Percentiles rank a stretch among this genome's conserved stretches.
phyloP scores from a whole-genome alignment of 2,113 vertebrate genomes.

The Pteropus alecto region DNA sequence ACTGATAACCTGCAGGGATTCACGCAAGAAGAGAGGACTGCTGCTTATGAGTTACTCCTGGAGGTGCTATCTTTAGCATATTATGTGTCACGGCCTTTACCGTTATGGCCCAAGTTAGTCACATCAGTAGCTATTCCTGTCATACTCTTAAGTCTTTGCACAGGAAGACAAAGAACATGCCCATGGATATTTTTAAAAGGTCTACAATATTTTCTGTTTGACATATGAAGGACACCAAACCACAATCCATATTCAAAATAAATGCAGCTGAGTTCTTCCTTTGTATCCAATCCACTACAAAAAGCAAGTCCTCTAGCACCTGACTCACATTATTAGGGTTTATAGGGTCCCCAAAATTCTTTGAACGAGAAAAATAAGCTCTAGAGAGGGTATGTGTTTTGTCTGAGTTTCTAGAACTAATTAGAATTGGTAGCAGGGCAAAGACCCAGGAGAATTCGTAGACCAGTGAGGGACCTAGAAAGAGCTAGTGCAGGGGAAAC shows the following conservation, averaged over 20 bases:
- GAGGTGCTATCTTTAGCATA: neutral
- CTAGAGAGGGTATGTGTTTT: neutral
- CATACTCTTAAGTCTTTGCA: neutral
- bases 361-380: neutral
- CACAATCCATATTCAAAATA: neutral
- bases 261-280: neutral
- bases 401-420: neutral
- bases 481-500: neutral
- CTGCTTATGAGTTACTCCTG: neutral
- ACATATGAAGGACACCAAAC: neutral
- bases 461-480: neutral
- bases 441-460: neutral
- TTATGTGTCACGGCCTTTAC: neutral
- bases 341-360: neutral
- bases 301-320: neutral
- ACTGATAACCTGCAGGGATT: neutral
- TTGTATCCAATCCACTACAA: neutral
- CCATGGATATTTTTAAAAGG: neutral
- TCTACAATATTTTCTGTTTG: conserved; percentile 23
- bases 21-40: neutral
- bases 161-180: neutral
- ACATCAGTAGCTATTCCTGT: neutral
- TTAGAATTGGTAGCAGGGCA: neutral
- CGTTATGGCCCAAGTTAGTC: neutral
- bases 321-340: neutral